Evolutionary conservation across 1,140 invertebrate species (phyloP).

Genomic region (Drosophila kikkawai): DNA sequence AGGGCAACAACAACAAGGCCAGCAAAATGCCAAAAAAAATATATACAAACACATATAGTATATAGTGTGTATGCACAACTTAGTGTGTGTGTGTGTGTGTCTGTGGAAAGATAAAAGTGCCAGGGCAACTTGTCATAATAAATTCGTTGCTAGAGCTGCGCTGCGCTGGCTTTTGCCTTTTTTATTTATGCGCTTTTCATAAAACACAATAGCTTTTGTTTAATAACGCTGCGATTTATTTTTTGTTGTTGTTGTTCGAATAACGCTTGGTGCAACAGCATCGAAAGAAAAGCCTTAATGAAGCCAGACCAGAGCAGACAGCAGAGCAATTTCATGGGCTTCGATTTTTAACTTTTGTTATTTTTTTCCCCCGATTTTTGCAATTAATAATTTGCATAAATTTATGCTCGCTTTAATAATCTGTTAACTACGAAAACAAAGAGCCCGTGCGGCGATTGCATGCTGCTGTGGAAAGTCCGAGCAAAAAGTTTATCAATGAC

Average conservation of each 20-base stretch:
- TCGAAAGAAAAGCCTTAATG: constrained; percentile 61
- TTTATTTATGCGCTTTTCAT: constrained; percentile 83
- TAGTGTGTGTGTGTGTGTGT: constrained; percentile 26
- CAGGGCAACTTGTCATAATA: constrained; percentile 84
- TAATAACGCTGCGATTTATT: constrained; percentile 80
- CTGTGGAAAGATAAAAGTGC: constrained; percentile 78
- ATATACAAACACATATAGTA: constrained; percentile 23
- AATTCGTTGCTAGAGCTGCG: constrained; percentile 64
- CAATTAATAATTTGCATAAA: constrained; percentile 79
- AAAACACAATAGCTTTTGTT: constrained; percentile 83
- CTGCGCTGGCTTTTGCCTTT: constrained; percentile 72
- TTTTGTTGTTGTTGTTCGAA: constrained; percentile 41
- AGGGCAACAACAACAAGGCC: constrained; percentile 39
- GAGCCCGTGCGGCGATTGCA: constrained; percentile 33
- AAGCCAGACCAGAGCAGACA: constrained; percentile 52
- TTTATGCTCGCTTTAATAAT: constrained; percentile 80
- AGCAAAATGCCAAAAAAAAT: constrained; percentile 59
- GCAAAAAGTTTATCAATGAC: constrained; percentile 70
- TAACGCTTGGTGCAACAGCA: constrained; percentile 50
- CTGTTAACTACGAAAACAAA: constrained; percentile 70
- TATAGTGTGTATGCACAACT: constrained; percentile 51
- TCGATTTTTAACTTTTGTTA: constrained; percentile 53
- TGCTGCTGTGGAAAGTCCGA: constrained; percentile 37
- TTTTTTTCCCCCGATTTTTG: constrained; percentile 35
- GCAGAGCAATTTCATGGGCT: constrained; percentile 69